Evolutionary conservation across 2,113 vertebrate species (phyloP), one percentile per base, ranked within the genome.

Genomic region (Colossoma macropomum): DNA sequence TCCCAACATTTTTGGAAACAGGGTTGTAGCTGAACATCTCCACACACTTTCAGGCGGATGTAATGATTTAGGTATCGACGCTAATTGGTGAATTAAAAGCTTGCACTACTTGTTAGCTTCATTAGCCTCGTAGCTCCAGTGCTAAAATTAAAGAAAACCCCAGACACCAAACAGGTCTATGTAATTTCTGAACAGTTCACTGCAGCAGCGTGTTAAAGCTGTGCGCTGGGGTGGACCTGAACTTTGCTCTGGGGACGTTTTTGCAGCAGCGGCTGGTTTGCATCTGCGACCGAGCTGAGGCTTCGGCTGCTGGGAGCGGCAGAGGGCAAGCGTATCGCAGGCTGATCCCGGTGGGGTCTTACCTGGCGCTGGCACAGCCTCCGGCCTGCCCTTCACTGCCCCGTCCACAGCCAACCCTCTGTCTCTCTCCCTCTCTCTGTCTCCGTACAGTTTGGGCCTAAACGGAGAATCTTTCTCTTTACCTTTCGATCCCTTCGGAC

Each of bases 381-480:
- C 97, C 94, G 96, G 95, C 94, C 95, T 98, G 93, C 96, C 96
- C 96, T 98, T 97, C 91, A 91, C 93, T 91, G 95, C 95, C 82
- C 85, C 90, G 30, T 84, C 88, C 83, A 90, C 91, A 81, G 91
- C 80, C 59, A 60, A 59, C 74, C 62, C 91, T 91, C 90, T 83
- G 72, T 98, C 97, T 96, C 96, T 90, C 90, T 97, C 94, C 86
- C 96, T 96, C 90, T 96, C 95, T 96, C 97, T 96, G 89, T 99
- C 97, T 86, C 96, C 96, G 96, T 95, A 97, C 93, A 96, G 94
- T 95, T 98, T 99, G 89, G 97, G 95, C 93, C 97, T 97, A 95
- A 98, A 98, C 93, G 97, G 94, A 94, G 97, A 98, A 95, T 99
- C 97, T 98, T 97, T 98, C 94, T 99, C 98, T 98, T 99, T 99